These are phyloP conservation scores for Labeo catla DNA, from an alignment of 2,113 vertebrate species.

Conservation along the genomic window DNA sequence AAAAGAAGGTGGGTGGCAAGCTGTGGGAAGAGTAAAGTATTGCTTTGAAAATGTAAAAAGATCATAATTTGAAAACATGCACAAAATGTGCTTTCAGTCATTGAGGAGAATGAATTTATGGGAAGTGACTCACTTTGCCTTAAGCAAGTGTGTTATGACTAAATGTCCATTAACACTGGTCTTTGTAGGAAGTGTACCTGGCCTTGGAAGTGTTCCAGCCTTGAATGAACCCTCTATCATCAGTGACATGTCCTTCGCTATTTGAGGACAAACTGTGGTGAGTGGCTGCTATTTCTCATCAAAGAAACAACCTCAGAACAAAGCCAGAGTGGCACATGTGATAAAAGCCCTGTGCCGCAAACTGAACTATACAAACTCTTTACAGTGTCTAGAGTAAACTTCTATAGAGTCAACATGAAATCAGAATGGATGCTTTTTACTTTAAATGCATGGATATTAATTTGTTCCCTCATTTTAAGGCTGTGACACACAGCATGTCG, in stretches of 20 bases:
- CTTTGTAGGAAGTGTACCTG: conserved; percentile 28
- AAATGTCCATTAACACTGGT: conserved; percentile 15
- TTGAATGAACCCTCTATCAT: conserved; percentile 8
- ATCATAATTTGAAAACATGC: conserved; percentile 45
- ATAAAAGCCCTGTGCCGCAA: not conserved
- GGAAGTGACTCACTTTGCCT: conserved; percentile 20
- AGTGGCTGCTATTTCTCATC: conserved; percentile 3
- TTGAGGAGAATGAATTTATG: not conserved
- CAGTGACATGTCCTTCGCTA: conserved; percentile 12
- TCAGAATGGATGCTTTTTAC: not conserved
- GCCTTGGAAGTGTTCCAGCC: conserved; percentile 12
- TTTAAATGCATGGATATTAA: not conserved
- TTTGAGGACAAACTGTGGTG: not conserved
- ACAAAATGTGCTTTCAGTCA: conserved; percentile 12
- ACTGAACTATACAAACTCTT: not conserved
- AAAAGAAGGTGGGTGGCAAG: conserved; percentile 33
- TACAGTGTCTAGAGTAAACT: not conserved
- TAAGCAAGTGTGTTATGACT: conserved; percentile 8
- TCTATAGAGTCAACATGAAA: not conserved
- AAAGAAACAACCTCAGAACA: conserved; percentile 2
- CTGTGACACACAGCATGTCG: not conserved
- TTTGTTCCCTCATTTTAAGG: not conserved
- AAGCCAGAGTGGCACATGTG: not conserved
- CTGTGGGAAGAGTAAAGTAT: conserved; percentile 46
- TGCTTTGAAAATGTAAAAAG: conserved; percentile 42